phyloP scores from a whole-genome alignment of 2,888 invertebrate genomes.

The Cephonodes hylas region DNA sequence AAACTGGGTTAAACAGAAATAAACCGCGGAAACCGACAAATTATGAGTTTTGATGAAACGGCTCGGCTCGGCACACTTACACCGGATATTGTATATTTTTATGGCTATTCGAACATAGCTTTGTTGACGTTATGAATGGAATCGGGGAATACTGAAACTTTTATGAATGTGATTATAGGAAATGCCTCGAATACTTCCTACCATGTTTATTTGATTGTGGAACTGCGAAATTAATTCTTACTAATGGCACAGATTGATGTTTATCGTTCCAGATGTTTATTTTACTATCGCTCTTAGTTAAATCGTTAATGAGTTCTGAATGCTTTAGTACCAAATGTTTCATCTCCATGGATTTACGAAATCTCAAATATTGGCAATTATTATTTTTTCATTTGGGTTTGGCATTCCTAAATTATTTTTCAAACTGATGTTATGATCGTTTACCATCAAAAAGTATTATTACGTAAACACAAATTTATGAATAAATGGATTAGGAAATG shows the following conservation, averaged over 20 bases:
- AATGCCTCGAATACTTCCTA: neutral
- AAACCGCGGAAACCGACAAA: constrained; percentile 70
- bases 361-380: no score
- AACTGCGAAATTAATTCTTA: neutral
- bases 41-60: constrained; percentile 79
- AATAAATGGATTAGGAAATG: neutral
- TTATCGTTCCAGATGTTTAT: neutral
- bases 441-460: no score
- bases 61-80: constrained; percentile 47
- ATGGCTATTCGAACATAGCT: constrained; percentile 35
- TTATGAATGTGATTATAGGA: neutral
- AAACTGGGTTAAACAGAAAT: constrained; percentile 72
- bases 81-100: constrained; percentile 64
- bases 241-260: neutral
- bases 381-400: no score
- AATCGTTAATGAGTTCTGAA: neutral
- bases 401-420: no score
- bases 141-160: constrained; percentile 5
- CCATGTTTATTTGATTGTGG: neutral
- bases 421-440: no score
- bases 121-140: constrained; percentile 27
- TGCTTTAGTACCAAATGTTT: neutral
- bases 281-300: neutral
- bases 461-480: no score
- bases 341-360: no score